Conservation (phyloP, 2,797 vertebrate genomes). For the Sebastes itinus region DNA sequence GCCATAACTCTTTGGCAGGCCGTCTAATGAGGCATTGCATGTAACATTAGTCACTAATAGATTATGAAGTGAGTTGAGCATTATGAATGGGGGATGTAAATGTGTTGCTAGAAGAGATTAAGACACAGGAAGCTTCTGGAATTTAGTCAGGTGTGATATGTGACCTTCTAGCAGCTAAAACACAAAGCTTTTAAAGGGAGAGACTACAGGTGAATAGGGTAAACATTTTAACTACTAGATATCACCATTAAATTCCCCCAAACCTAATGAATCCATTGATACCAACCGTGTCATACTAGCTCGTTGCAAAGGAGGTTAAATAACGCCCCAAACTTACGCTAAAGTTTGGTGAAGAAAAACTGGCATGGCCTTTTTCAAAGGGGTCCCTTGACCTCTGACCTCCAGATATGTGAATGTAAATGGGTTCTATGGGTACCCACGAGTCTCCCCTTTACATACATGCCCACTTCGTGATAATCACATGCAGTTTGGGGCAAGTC, state of each 20-base stretch:
- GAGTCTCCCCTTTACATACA: no score
- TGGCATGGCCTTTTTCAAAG: no score
- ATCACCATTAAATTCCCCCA: neutral
- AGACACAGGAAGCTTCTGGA: neutral
- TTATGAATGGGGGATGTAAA: slow-evolving; percentile 33
- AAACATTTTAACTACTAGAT: neutral
- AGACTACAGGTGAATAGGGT: neutral
- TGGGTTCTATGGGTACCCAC: accelerated
- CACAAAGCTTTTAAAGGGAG: neutral
- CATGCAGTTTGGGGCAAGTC: no score
- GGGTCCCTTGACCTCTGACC: no score
- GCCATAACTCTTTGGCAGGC: neutral
- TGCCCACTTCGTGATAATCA: no score
- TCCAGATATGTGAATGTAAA: no score
- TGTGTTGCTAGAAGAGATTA: slow-evolving; percentile 21
- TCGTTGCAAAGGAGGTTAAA: no score
- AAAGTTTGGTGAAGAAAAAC: no score
- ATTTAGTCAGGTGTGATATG: slow-evolving; percentile 4
- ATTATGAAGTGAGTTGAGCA: slow-evolving; percentile 34
- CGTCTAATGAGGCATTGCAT: neutral
- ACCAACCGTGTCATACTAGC: no score
- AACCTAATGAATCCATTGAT: no score
- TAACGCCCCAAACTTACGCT: accelerated
- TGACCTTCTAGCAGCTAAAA: slow-evolving; percentile 7
- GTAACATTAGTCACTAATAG: slow-evolving; percentile 3